Percentiles rank a stretch among this genome's conserved stretches.
Conservation (phyloP, 64 coral and sea anemone genomes). For the Porites australiensis region DNA sequence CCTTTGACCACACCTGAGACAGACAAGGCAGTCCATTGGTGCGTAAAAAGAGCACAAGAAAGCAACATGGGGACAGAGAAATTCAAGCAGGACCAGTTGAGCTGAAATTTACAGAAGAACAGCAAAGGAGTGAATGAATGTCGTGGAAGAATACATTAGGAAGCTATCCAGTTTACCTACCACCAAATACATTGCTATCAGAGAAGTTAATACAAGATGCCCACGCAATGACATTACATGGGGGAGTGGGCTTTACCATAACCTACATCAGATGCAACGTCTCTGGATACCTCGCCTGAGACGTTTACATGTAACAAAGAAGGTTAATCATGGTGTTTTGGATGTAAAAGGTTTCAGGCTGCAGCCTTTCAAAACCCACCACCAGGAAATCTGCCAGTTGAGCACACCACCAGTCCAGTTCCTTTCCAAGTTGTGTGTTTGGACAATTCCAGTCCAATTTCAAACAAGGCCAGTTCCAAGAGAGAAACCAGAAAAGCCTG, state of each 20-base stretch:
- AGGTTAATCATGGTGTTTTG: slow-evolving; percentile 3
- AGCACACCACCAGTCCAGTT: slow-evolving; percentile 16
- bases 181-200: background rate
- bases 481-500: slow-evolving; percentile 60
- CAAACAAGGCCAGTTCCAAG: slow-evolving; percentile 9
- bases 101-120: slow-evolving; percentile 60
- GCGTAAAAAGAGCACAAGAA: slow-evolving; percentile 60
- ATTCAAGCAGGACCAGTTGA: slow-evolving; percentile 36
- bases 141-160: slow-evolving; percentile 62
- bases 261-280: slow-evolving; percentile 9
- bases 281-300: slow-evolving; percentile 29
- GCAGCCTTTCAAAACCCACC: slow-evolving; percentile 22
- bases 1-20: slow-evolving; percentile 61
- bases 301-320: slow-evolving; percentile 3
- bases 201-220: slow-evolving; percentile 46
- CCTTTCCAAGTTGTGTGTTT: slow-evolving; percentile 67
- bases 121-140: slow-evolving; percentile 43
- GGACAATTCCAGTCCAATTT: slow-evolving; percentile 58
- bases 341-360: slow-evolving; percentile 56
- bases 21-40: slow-evolving; percentile 21
- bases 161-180: slow-evolving; percentile 55
- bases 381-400: slow-evolving; percentile 29
- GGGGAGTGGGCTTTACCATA: slow-evolving; percentile 69
- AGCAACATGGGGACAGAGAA: slow-evolving; percentile 32
- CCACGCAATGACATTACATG: slow-evolving; percentile 42